These are phyloP conservation scores for Pseudorectes ferrugineus DNA, from an alignment of 2,113 vertebrate genomes.

Conservation along the genomic window DNA sequence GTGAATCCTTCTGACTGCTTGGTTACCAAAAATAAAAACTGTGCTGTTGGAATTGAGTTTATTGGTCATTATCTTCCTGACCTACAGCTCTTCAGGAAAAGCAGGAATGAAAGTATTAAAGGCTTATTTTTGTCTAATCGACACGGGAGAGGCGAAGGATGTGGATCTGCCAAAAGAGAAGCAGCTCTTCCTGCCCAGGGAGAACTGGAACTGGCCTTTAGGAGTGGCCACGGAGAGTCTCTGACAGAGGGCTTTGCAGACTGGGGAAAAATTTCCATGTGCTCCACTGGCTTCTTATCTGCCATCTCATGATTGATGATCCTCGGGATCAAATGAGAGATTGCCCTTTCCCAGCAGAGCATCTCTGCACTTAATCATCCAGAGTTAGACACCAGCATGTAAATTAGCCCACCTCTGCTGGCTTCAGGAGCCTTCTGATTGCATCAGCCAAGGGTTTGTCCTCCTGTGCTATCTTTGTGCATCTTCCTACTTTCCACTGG, in stretches of 20 bases:
- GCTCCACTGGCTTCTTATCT: slow-evolving; percentile 15
- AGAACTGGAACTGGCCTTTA: not conserved
- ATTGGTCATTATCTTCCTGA: not conserved
- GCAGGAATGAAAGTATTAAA: slow-evolving; percentile 7
- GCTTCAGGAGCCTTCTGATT: not conserved
- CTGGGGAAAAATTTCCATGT: not conserved
- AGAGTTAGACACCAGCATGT: slow-evolving; percentile 33
- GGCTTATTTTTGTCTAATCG: not conserved
- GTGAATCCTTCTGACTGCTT: not conserved
- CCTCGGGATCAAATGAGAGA: slow-evolving; percentile 20
- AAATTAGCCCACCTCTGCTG: slow-evolving; percentile 13
- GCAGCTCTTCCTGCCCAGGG: not conserved
- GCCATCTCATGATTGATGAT: slow-evolving; percentile 32
- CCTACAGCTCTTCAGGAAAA: not conserved
- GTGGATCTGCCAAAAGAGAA: not conserved
- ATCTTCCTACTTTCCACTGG: not conserved
- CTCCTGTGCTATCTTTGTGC: not conserved
- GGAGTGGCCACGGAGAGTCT: not conserved
- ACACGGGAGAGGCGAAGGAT: not conserved
- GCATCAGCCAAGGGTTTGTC: not conserved
- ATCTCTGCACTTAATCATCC: slow-evolving; percentile 46
- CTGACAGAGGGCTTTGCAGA: not conserved
- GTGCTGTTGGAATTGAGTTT: not conserved
- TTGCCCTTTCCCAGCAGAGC: slow-evolving; percentile 45
- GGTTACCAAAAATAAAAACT: not conserved